phyloP scores from a whole-genome alignment of 2,888 invertebrate species.

The Oeneis ivallda region DNA sequence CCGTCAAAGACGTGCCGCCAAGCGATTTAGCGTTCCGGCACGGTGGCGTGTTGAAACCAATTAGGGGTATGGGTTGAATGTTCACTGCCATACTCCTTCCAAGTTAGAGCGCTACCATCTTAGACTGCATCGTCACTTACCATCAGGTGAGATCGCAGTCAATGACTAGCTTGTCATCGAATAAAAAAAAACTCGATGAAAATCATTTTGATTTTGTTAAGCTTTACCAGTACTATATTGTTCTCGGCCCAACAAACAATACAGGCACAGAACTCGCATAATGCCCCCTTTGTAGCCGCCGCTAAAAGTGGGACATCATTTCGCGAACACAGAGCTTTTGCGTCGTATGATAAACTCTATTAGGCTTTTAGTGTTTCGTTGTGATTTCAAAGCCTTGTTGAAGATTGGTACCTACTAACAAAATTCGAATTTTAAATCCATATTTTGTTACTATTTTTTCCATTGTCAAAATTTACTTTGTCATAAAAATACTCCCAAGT shows the following conservation, averaged over 20 bases:
- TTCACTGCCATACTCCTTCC: too few relatives aligned
- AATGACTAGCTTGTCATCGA: too few relatives aligned
- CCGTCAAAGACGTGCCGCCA: too few relatives aligned
- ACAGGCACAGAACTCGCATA: constrained; percentile 22
- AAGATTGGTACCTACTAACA: background rate
- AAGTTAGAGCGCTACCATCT: too few relatives aligned
- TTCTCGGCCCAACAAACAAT: constrained; percentile 20
- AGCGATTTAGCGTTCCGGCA: too few relatives aligned
- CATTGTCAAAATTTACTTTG: too few relatives aligned
- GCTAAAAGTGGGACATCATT: constrained; percentile 33
- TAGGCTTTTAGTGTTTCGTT: constrained; percentile 7
- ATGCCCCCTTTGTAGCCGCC: constrained; percentile 26
- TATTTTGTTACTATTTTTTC: background rate
- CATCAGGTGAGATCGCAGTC: too few relatives aligned
- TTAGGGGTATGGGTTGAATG: too few relatives aligned
- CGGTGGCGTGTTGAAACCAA: too few relatives aligned
- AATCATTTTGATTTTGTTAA: background rate
- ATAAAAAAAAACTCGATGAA: background rate
- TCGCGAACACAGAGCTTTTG: constrained; percentile 13
- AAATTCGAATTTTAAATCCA: background rate
- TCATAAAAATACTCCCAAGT: too few relatives aligned
- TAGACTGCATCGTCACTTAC: too few relatives aligned
- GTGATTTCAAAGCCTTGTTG: constrained; percentile 5
- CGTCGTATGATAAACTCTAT: constrained; percentile 16
- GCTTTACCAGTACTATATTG: background rate